Conservation (phyloP, 2,888 invertebrate genomes). For the Drosophila nr. perissopoda region DNA sequence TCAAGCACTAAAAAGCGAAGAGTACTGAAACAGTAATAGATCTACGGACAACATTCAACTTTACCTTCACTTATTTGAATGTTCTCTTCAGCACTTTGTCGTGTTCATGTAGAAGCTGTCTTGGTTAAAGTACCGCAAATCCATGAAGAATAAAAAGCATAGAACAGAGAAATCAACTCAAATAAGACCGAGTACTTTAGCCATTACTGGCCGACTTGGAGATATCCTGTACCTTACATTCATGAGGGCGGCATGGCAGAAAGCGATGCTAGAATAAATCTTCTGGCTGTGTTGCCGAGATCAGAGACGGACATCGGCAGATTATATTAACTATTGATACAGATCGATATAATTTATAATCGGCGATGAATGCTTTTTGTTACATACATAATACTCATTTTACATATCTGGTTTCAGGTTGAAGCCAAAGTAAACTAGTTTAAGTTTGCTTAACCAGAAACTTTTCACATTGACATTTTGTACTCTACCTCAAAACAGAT, state of each 20-base stretch:
- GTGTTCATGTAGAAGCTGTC: slow-evolving; percentile 34
- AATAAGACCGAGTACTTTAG: not conserved
- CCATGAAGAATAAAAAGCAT: not conserved
- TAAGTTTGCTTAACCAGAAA: not conserved
- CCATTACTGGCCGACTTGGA: not conserved
- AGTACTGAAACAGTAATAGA: slow-evolving; percentile 5
- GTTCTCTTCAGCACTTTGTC: slow-evolving; percentile 18
- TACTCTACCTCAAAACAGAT: not conserved
- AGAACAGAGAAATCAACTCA: slow-evolving; percentile 36
- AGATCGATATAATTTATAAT: not conserved
- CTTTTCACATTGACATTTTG: slow-evolving; percentile 41
- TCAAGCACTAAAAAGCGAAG: slow-evolving; percentile 46
- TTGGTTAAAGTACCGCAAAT: slow-evolving; percentile 9
- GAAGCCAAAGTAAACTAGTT: slow-evolving; percentile 40
- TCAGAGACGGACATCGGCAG: not conserved
- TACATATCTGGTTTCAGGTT: slow-evolving; percentile 44
- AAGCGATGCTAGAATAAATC: not conserved
- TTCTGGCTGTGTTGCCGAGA: not conserved
- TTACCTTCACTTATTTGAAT: slow-evolving; percentile 26
- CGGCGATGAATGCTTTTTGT: not conserved
- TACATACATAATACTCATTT: not conserved
- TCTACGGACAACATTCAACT: not conserved
- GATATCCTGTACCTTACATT: not conserved
- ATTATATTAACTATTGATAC: not conserved
- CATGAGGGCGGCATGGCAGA: too few relatives aligned